Evolutionary conservation across 1,140 invertebrate species (phyloP), one percentile per base, ranked within the genome.

Genomic region (Drosophila gunungcola): DNA sequence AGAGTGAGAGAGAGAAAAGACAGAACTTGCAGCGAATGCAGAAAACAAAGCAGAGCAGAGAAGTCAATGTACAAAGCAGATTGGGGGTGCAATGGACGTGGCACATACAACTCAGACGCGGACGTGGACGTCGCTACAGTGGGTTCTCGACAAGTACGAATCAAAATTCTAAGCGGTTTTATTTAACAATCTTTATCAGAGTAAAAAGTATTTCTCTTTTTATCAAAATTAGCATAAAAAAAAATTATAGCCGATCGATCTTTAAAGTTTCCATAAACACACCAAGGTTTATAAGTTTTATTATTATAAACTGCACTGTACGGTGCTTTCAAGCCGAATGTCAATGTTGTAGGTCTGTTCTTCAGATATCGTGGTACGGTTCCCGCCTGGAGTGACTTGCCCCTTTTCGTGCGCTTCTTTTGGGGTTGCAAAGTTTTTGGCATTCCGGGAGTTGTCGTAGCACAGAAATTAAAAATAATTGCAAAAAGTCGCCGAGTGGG

Each of bases 1-100:
- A 5, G 9, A 56, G 68, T 48, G 36, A 65, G 70, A 70, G 70
- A 64, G 46, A 49, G 56, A 16, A n/a, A 9, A 36, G 60, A 38
- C 34, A 49, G 52, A 60, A 74, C 80, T 52, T 67, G 58, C 79
- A 74, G 60, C 82, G 79, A 90, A 91, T 84, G 80, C 79, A 91
- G 83, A 90, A 79, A 80, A 91, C 82, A 91, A 84, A 91, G 83
- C 80, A 78, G 76, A 88, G 88, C 80, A 82, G 88, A 91, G 88
- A 91, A 91, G 88, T 91, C 88, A 91, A 91, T 84, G 88, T 91
- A 91, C 84, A 89, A 84, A 72, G 70, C 73, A 38, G 13, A 72
- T 89, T 78, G 80, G 84, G 85, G 85, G 85, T 89, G 85, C 85
- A 81, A 73, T 83, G 80, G 79, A 79, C 74, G 81, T 58, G 25